These are phyloP conservation scores for Dunckerocampus dactyliophorus DNA, from an alignment of 2,113 vertebrate genomes.

Conservation along the genomic window DNA sequence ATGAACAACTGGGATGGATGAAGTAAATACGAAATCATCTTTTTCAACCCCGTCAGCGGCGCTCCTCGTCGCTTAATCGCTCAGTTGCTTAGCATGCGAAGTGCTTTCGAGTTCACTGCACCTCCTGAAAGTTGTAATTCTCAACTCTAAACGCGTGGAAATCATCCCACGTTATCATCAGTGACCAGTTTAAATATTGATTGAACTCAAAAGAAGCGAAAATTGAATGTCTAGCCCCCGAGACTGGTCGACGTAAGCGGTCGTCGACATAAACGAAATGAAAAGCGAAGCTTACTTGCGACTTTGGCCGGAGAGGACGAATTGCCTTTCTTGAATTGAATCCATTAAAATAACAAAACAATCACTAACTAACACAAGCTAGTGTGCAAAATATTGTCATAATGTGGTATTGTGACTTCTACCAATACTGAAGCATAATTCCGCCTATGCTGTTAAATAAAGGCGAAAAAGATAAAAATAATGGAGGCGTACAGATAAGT, in stretches of 20 bases:
- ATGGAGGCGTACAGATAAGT: conserved; percentile 26
- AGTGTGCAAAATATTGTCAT: too few species aligned
- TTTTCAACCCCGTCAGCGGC: neutral
- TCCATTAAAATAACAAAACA: too few species aligned
- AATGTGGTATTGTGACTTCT: neutral
- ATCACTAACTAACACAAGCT: too few species aligned
- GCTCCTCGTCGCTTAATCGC: conserved; percentile 1
- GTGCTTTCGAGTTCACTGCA: neutral
- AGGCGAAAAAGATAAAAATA: conserved; percentile 27
- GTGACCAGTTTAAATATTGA: neutral
- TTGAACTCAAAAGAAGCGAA: too few species aligned
- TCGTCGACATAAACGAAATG: too few species aligned
- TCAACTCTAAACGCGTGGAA: too few species aligned
- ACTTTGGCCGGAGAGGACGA: too few species aligned
- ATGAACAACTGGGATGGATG: conserved; percentile 39
- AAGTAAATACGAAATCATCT: conserved; percentile 29
- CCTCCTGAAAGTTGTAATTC: too few species aligned
- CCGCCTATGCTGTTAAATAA: conserved; percentile 40
- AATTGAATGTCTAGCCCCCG: too few species aligned
- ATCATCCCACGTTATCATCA: neutral
- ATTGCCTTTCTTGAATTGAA: too few species aligned
- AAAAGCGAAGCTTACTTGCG: too few species aligned
- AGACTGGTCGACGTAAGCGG: too few species aligned
- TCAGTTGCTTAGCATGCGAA: conserved; percentile 11
- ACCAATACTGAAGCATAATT: neutral